Percentiles rank a stretch among this genome's conserved stretches.
Conservation (phyloP, 2,888 invertebrate species). For the Subacronicta megacephala region DNA sequence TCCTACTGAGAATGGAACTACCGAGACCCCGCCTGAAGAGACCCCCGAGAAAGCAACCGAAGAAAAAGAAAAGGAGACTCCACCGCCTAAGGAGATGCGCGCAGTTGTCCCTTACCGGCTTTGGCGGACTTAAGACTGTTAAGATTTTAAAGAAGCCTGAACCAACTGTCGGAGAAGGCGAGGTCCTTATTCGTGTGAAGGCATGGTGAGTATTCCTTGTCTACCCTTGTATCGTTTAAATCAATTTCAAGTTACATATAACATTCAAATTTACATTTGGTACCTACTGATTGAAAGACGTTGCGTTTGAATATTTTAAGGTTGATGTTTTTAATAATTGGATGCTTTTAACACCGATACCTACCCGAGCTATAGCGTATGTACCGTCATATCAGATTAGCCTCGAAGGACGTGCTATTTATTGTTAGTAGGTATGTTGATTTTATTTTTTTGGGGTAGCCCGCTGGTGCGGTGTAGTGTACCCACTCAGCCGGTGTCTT, state of each 20-base stretch:
- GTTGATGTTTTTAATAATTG: conserved; percentile 16
- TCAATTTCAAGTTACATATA: conserved; percentile 1
- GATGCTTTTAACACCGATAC: conserved; percentile 11
- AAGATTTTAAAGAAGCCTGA: conserved; percentile 95
- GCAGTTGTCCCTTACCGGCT: conserved; percentile 95
- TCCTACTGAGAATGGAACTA: conserved; percentile 87
- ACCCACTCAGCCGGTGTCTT: conserved; percentile 54
- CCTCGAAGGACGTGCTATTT: conserved; percentile 13
- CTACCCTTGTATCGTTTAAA: conserved; percentile 30
- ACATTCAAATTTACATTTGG: background rate
- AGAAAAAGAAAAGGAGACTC: conserved; percentile 85
- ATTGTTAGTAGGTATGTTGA: conserved; percentile 10
- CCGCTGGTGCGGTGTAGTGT: conserved; percentile 43
- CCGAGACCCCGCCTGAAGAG: conserved; percentile 85
- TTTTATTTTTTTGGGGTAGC: conserved; percentile 34
- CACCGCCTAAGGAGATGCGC: conserved; percentile 94
- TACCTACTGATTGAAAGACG: conserved; percentile 21
- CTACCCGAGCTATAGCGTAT: background rate
- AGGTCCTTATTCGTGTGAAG: conserved; percentile 95
- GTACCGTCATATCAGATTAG: conserved; percentile 3
- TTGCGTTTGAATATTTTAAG: conserved; percentile 36
- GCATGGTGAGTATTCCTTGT: conserved; percentile 92
- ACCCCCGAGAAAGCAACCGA: conserved; percentile 88
- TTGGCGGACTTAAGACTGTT: conserved; percentile 95
- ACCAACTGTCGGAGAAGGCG: conserved; percentile 92